Evolutionary conservation across 2,888 invertebrate species (phyloP), one percentile per base, ranked within the genome.

Genomic region (Selenia dentaria): DNA sequence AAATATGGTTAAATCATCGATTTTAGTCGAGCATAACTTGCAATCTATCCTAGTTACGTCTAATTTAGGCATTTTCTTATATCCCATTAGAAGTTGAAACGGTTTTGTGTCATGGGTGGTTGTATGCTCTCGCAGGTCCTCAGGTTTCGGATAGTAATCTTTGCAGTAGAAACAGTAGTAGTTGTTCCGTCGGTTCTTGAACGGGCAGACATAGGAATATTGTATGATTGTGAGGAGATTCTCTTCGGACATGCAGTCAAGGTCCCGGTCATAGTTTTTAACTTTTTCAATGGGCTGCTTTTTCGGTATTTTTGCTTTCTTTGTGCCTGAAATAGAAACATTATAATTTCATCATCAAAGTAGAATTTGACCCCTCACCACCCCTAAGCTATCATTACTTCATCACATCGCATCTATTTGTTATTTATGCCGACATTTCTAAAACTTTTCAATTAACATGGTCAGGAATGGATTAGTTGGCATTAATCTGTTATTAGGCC

Each of bases 131-230:
- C 89, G 58, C 1, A 90, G 47, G 22, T 87, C 86, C 46, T 89
- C 87, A 0, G 89, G 88, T 33, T 89, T 88, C 0, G 88, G 82
- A 29, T 82, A 90, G 13, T 87, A 86, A 22, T 88, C 87, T 25
- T 87, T 87, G 48, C 89, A 90, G 43, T 90, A 90, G 57, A 87
- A 90, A 35, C 89, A 90, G 38, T 88, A 88, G 37, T 88, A 88
- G 34, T 88, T 89, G 18, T 88, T 90, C 2, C 87, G 46, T 43
- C 89, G 53, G 48, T 88, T 89, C 34, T 88, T 87, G 57, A 90
- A 90, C 0, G 89, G 89, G 9, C 85, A 85, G 0, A 87, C 88
- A 28, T 81, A 89, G 0, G 89, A 90, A 32, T 86, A 81, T 12
- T 88, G 86, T 14, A 89, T 83, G 20, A 89, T 83, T 0, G 87